Conservation (phyloP, 2,888 invertebrate genomes). For the Celastrina argiolus region DNA sequence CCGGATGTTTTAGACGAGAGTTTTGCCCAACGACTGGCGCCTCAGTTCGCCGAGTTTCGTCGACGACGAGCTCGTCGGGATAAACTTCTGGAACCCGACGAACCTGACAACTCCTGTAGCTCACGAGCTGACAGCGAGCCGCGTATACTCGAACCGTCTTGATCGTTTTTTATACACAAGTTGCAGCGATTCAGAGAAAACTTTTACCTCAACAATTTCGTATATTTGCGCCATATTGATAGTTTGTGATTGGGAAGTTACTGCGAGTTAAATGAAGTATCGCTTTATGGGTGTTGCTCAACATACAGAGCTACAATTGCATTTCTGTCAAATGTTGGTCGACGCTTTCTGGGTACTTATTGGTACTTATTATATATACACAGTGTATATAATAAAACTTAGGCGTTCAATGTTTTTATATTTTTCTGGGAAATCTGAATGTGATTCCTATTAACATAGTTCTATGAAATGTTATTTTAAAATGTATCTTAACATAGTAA, state of each 20-base stretch:
- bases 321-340: too few species aligned
- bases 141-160: slow-evolving; percentile 25
- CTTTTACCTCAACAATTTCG: neutral
- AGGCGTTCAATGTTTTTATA: neutral
- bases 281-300: too few species aligned
- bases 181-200: neutral
- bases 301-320: too few species aligned
- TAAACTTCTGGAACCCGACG: slow-evolving; percentile 41
- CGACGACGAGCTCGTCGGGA: slow-evolving; percentile 56
- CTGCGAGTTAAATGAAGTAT: neutral
- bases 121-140: slow-evolving; percentile 27
- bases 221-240: neutral
- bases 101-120: slow-evolving; percentile 12
- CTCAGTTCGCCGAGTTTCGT: slow-evolving; percentile 78
- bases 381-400: neutral
- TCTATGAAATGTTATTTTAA: neutral
- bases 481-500: neutral
- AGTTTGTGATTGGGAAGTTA: neutral
- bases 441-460: neutral
- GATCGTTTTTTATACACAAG: neutral
- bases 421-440: neutral
- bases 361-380: neutral
- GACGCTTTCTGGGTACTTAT: too few species aligned
- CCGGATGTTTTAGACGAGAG: slow-evolving; percentile 72
- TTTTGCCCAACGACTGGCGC: slow-evolving; percentile 69